These are phyloP conservation scores for Drosophila orena DNA, from an alignment of 1,140 invertebrate genomes.

Conservation along the genomic window DNA sequence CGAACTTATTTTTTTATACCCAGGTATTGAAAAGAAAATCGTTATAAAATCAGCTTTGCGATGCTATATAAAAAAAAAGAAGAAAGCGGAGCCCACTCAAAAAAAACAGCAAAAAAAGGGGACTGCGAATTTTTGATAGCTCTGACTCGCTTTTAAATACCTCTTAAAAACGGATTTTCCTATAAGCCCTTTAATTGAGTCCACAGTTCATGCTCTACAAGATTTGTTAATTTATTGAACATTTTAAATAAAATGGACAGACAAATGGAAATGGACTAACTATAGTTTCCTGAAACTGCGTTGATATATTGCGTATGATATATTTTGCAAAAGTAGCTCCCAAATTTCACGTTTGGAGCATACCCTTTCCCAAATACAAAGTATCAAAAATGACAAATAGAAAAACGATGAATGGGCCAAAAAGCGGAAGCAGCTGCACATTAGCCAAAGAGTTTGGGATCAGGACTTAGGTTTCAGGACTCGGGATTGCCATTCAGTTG, in stretches of 20 bases:
- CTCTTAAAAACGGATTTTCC: neutral
- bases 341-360: neutral
- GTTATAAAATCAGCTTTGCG: slow-evolving; percentile 66
- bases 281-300: neutral
- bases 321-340: too few species aligned
- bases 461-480: neutral
- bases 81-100: slow-evolving; percentile 1
- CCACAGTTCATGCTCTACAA: too few species aligned
- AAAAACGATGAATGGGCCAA: slow-evolving; percentile 41
- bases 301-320: too few species aligned
- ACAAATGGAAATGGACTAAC: too few species aligned
- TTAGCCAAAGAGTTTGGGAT: slow-evolving; percentile 26
- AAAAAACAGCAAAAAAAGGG: neutral
- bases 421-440: slow-evolving; percentile 58
- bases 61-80: slow-evolving; percentile 14
- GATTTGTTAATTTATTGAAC: neutral
- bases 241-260: too few species aligned
- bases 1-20: slow-evolving; percentile 8
- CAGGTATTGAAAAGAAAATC: slow-evolving; percentile 50
- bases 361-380: neutral
- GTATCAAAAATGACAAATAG: slow-evolving; percentile 49
- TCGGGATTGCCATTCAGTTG: slow-evolving; percentile 8
- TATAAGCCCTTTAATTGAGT: neutral
- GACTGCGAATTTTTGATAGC: too few species aligned
- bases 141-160: neutral